Evolutionary conservation across 1,140 invertebrate species (phyloP).

Genomic region (Tetramorium simillimum): DNA sequence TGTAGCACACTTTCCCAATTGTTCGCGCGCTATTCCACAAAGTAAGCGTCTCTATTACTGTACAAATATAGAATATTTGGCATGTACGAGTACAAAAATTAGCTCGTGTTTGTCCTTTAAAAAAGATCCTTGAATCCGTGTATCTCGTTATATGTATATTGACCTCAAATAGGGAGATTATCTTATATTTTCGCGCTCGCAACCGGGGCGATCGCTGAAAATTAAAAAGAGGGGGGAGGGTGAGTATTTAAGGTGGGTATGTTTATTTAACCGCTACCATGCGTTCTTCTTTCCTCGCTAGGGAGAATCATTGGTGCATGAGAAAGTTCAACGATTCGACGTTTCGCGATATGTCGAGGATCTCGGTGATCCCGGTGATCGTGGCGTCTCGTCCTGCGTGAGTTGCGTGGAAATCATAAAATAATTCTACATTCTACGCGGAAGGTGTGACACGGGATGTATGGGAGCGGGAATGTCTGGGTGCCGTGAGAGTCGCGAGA

Average conservation of each 20-base stretch:
- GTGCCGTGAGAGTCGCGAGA: not conserved
- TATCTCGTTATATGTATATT: constrained; percentile 4
- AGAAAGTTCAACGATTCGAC: constrained; percentile 31
- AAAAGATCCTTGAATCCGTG: constrained; percentile 4
- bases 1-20: not conserved
- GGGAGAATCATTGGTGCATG: constrained; percentile 1
- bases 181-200: not conserved
- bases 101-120: constrained; percentile 1
- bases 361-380: not conserved
- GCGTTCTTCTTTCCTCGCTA: not conserved
- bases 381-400: not conserved
- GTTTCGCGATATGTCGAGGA: not conserved
- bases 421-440: not conserved
- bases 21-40: not conserved
- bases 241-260: not conserved
- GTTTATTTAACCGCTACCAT: not conserved
- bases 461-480: constrained; percentile 24
- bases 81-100: constrained; percentile 35
- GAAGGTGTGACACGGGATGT: constrained; percentile 3
- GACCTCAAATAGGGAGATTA: constrained; percentile 38
- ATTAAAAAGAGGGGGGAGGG: not conserved
- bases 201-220: not conserved
- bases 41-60: not conserved
- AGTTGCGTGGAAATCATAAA: not conserved
- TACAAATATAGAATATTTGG: constrained; percentile 21